Evolutionary conservation across 2,888 invertebrate species (phyloP), one percentile per base, ranked within the genome.

Genomic region (Catotricha subobsoleta): DNA sequence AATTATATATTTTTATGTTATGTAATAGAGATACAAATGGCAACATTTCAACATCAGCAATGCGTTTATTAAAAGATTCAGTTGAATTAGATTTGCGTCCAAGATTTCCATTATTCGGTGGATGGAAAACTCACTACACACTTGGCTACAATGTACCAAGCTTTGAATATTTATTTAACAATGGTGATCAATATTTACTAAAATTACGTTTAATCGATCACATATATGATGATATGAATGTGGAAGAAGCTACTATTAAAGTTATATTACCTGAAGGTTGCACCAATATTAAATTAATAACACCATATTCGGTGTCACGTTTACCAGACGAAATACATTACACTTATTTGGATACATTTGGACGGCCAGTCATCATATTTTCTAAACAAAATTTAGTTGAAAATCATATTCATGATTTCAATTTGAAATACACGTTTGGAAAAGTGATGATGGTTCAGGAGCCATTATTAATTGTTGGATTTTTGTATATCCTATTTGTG

Each of bases 121-220:
- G 98, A 12, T 99, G 98, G 98, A 88, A 86, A 60, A 95, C 94
- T 8, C 87, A 90, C 51, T 99, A 99, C 62, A 82, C 81, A 31
- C 69, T 98, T 36, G 98, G 98, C 3, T 94, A 95, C 67, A 95
- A 92, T 66, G 82, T 98, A 0, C 97, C 98, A 3, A 90, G 92
- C 50, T 92, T 92, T 57, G 94, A 95, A 57, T 95, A 95, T 62
- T 67, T 98, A 21, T 94, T 74, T 59, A 80, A 80, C 39, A 70
- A 72, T 46, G 81, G 80, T 46, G 74, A 76, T 56, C 72, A 81
- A 21, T 94, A 81, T 60, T 69, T 82, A 31, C 64, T 99, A 42
- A 87, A 84, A 58, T 88, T 98, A 82, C 74, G 94, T 47, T 67
- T 94, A n/a, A 66, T 98, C 48, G 97, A 98, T 62, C 97, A 97